These are phyloP conservation scores for Ptyas mucosa DNA, from an alignment of 2,113 vertebrate species.

Conservation along the genomic window DNA sequence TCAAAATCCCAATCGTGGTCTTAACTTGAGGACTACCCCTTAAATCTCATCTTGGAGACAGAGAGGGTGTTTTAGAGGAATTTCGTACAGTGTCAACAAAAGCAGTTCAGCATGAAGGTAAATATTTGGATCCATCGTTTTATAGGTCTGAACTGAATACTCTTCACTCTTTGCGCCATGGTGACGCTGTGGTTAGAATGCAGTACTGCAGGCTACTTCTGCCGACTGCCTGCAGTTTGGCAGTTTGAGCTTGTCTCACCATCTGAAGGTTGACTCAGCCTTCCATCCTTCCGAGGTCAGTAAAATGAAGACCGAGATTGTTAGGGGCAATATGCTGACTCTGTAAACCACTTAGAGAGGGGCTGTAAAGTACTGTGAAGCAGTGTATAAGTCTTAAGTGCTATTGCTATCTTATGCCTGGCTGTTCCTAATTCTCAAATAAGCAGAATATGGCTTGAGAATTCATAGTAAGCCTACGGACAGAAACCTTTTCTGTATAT, in stretches of 20 bases:
- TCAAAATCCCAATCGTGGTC: background rate
- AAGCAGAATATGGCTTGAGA: background rate
- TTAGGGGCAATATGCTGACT: too few relatives aligned
- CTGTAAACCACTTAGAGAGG: too few relatives aligned
- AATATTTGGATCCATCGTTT: background rate
- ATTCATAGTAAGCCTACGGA: background rate
- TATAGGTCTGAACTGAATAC: background rate
- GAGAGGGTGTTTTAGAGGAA: background rate
- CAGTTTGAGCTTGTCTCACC: too few relatives aligned
- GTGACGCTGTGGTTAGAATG: too few relatives aligned
- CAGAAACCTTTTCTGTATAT: background rate
- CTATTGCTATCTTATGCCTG: background rate
- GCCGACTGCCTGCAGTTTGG: too few relatives aligned
- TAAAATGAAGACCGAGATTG: too few relatives aligned
- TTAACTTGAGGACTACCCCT: background rate
- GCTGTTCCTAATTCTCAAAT: background rate
- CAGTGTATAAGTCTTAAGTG: too few relatives aligned
- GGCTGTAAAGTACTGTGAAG: too few relatives aligned
- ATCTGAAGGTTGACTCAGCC: too few relatives aligned
- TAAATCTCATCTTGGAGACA: background rate
- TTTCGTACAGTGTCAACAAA: background rate
- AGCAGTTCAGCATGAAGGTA: background rate
- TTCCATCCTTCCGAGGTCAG: too few relatives aligned
- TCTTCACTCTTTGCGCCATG: background rate
- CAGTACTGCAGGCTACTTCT: too few relatives aligned